These are phyloP conservation scores for Lasaia peninsularis DNA, from an alignment of 1,140 invertebrate species.

Conservation along the genomic window DNA sequence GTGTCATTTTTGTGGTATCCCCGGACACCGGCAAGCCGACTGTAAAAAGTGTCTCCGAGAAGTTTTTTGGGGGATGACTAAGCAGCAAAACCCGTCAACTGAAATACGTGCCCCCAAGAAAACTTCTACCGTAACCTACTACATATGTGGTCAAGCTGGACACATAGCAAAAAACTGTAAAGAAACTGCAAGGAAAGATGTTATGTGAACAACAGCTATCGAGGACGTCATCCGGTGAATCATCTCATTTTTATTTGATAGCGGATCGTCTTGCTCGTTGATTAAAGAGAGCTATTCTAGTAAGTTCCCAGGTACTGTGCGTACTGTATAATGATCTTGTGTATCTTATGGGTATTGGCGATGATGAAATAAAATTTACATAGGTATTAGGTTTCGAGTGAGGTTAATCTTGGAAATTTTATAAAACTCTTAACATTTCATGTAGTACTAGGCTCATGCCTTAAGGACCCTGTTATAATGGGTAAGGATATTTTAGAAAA, in stretches of 20 bases:
- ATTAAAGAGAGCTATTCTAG: constrained; percentile 21
- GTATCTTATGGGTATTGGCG: not conserved
- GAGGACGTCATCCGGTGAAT: constrained; percentile 25
- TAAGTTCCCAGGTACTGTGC: constrained; percentile 25
- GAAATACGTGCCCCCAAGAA: not conserved
- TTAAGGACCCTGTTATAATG: constrained; percentile 7
- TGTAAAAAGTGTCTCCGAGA: not conserved
- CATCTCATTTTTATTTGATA: constrained; percentile 32
- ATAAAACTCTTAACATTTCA: constrained; percentile 18
- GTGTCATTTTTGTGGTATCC: constrained; percentile 27
- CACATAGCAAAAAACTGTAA: not conserved
- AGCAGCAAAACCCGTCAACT: not conserved
- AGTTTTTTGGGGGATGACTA: not conserved
- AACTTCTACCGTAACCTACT: not conserved
- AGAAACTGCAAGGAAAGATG: not conserved
- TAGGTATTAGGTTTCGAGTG: constrained; percentile 3
- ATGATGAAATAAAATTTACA: constrained; percentile 10
- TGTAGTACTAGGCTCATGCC: not conserved
- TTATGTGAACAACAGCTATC: not conserved
- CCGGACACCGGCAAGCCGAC: constrained; percentile 23
- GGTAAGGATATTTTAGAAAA: constrained; percentile 15
- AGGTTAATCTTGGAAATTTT: not conserved
- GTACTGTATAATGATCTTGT: constrained; percentile 17
- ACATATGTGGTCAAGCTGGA: not conserved
- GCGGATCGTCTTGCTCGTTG: constrained; percentile 30